Conservation (phyloP, 2,797 vertebrate genomes). For the Sebastes miniatus region DNA sequence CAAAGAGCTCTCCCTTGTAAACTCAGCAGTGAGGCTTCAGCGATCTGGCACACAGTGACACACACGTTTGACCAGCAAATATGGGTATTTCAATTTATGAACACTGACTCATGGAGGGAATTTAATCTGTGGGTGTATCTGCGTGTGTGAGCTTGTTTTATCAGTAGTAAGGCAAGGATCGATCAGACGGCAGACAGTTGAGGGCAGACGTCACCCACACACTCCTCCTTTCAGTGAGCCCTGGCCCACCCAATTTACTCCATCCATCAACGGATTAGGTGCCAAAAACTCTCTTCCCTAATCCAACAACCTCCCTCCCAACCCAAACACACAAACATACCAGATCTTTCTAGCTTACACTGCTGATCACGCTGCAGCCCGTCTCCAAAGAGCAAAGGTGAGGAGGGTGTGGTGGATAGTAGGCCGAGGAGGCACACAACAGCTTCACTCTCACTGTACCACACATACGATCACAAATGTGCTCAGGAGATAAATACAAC, state of each 20-base stretch:
- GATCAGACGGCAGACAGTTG: conserved; percentile 61
- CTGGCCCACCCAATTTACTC: conserved; percentile 69
- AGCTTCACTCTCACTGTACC: neutral
- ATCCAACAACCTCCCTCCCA: conserved; percentile 54
- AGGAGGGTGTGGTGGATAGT: conserved; percentile 18
- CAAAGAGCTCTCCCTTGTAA: conserved; percentile 68
- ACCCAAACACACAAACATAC: conserved; percentile 63
- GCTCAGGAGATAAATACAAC: neutral
- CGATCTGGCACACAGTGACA: conserved; percentile 32
- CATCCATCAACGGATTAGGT: conserved; percentile 76
- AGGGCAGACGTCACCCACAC: conserved; percentile 56
- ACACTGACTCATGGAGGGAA: conserved; percentile 21
- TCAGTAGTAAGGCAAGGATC: conserved; percentile 51
- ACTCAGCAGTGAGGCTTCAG: conserved; percentile 58
- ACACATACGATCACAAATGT: conserved; percentile 1
- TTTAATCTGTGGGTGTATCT: conserved; percentile 48
- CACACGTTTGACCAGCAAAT: conserved; percentile 5
- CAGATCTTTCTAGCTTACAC: conserved; percentile 22
- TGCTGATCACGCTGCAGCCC: conserved; percentile 8
- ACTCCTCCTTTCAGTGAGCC: conserved; percentile 60
- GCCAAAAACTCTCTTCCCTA: conserved; percentile 63
- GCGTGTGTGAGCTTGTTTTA: conserved; percentile 38
- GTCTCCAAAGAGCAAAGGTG: conserved; percentile 50
- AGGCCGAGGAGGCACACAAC: neutral
- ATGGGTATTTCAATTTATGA: conserved; percentile 14